phyloP scores from a whole-genome alignment of 1,140 invertebrate genomes.

The Caerostris extrusa region DNA sequence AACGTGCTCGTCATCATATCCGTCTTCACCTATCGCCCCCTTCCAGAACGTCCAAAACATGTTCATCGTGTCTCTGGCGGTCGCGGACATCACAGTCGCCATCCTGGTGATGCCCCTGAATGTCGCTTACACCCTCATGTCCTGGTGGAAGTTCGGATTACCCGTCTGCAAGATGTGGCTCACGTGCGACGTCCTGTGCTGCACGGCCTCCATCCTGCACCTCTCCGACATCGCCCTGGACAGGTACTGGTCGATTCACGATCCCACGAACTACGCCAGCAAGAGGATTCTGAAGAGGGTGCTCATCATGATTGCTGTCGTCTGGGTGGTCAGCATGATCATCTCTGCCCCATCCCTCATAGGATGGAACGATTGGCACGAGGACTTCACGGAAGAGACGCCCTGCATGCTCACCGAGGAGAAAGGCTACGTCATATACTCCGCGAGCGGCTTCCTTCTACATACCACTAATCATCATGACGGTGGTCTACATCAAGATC shows the following conservation, averaged over 20 bases:
- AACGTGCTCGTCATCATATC: conserved; percentile 97
- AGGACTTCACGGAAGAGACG: conserved; percentile 87
- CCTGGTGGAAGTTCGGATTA: conserved; percentile 94
- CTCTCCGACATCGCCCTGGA: conserved; percentile 97
- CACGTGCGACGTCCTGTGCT: conserved; percentile 97
- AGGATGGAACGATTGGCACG: conserved; percentile 99
- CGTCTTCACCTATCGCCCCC: conserved; percentile 96
- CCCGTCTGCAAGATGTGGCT: conserved; percentile 97
- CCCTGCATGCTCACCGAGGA: conserved; percentile 85
- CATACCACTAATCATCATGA: conserved; percentile 96
- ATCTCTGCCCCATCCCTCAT: conserved; percentile 97
- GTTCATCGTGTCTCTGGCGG: conserved; percentile 97
- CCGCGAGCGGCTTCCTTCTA: conserved; percentile 98
- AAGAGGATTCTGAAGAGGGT: conserved; percentile 95
- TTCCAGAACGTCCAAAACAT: conserved; percentile 98
- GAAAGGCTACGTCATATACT: conserved; percentile 96
- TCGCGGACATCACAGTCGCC: conserved; percentile 97
- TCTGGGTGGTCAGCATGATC: conserved; percentile 94
- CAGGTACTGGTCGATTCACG: conserved; percentile 76
- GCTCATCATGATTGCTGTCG: conserved; percentile 92
- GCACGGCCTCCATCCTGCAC: conserved; percentile 98
- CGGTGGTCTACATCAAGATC: conserved; percentile 96
- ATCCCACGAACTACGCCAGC: conserved; percentile 97
- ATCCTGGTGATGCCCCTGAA: conserved; percentile 98
- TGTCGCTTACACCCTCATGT: conserved; percentile 95